Conservation (phyloP, 1,140 invertebrate genomes). For the Acyrthosiphon pisum region DNA sequence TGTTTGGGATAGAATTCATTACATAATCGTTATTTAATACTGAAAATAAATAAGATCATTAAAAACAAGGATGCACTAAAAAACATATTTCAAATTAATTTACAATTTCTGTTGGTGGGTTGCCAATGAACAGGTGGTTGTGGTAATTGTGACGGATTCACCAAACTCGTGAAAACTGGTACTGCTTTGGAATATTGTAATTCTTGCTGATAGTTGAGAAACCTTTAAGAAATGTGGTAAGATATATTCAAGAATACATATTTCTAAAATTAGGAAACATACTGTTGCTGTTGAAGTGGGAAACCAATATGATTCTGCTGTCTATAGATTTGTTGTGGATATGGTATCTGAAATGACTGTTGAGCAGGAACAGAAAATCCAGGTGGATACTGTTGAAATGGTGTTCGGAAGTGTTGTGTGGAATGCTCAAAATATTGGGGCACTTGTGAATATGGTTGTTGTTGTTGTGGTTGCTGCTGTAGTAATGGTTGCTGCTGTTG, state of each 20-base stretch:
- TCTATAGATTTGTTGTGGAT: constrained; percentile 32
- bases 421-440: constrained; percentile 38
- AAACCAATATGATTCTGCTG: neutral
- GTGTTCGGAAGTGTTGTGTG: constrained; percentile 25
- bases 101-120: constrained; percentile 27
- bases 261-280: neutral
- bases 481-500: neutral
- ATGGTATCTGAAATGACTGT: neutral
- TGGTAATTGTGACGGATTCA: constrained; percentile 47
- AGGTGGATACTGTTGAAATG: constrained; percentile 31
- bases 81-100: constrained; percentile 11
- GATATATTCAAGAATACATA: neutral
- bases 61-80: neutral
- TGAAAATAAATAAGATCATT: constrained; percentile 7
- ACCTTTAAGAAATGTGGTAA: constrained; percentile 18
- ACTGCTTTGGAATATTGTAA: constrained; percentile 17
- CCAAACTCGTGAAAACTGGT: constrained; percentile 25
- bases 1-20: neutral
- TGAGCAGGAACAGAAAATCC: constrained; percentile 9
- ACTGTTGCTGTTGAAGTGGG: constrained; percentile 23
- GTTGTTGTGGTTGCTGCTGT: neutral
- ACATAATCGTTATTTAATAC: constrained; percentile 9
- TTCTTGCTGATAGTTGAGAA: constrained; percentile 42
- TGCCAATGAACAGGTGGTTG: constrained; percentile 51
- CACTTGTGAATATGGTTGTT: constrained; percentile 25